Conservation (phyloP, 2,888 invertebrate genomes). For the Philonicus albiceps region DNA sequence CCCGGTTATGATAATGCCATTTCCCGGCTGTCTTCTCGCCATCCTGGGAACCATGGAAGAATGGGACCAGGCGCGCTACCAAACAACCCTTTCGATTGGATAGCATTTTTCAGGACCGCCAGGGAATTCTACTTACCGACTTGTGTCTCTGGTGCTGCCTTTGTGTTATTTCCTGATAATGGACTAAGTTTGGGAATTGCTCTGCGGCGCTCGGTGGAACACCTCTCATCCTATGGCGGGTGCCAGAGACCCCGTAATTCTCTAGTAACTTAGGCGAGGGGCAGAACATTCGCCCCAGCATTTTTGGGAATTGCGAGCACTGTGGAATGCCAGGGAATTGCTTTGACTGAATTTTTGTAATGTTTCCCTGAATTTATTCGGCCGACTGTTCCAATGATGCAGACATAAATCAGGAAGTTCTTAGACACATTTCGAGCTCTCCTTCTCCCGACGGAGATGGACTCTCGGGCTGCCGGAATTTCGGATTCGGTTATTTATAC, state of each 20-base stretch:
- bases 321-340: constrained; percentile 16
- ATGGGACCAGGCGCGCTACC: neutral
- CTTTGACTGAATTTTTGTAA: constrained; percentile 21
- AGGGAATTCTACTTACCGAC: constrained; percentile 41
- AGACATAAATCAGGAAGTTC: constrained; percentile 9
- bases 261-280: neutral
- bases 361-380: constrained; percentile 14
- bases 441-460: neutral
- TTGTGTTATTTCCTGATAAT: constrained; percentile 44
- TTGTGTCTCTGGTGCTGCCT: constrained; percentile 31
- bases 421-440: neutral
- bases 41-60: neutral
- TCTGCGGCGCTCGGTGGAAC: constrained; percentile 22
- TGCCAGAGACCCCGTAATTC: neutral
- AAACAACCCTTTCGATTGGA: constrained; percentile 31
- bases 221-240: constrained; percentile 23
- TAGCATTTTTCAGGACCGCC: constrained; percentile 37
- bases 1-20: constrained; percentile 35
- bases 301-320: constrained; percentile 11
- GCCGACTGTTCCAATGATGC: neutral
- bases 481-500: neutral
- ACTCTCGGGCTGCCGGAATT: neutral
- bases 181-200: constrained; percentile 46
- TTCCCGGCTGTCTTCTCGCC: constrained; percentile 19
- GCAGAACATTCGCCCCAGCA: neutral